Percentiles rank a stretch among this genome's conserved stretches.
Evolutionary conservation across 30 jellyfish, hydroid and myxozoan genomes (phyloP).

Genomic region (Cassiopea xamachana): DNA sequence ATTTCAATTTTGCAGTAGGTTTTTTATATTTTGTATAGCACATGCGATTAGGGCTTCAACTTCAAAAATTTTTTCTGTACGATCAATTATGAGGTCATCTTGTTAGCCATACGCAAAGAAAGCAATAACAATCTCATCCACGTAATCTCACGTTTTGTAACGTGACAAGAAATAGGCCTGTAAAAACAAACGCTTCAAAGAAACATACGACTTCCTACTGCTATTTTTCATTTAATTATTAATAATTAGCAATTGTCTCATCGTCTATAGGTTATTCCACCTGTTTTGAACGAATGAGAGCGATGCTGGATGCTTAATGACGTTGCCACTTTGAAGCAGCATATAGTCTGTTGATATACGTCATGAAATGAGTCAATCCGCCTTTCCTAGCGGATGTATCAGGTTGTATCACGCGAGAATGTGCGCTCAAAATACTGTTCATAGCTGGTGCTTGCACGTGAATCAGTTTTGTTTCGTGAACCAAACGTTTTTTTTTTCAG

Average conservation of each 20-base stretch:
- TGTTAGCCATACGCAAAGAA: neutral
- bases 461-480: neutral
- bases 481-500: no score
- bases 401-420: conserved; percentile 23
- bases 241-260: conserved; percentile 24
- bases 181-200: neutral
- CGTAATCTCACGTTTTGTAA: conserved; percentile 31
- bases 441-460: neutral
- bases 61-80: neutral
- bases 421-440: neutral
- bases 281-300: neutral
- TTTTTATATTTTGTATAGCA: no score
- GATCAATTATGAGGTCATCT: neutral
- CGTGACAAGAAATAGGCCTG: conserved; percentile 25
- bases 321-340: conserved; percentile 4
- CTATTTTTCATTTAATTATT: neutral
- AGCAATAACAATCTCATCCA: neutral
- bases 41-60: no score
- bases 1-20: no score
- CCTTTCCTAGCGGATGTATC: conserved; percentile 51
- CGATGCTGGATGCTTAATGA: neutral
- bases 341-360: neutral
- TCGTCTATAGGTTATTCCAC: conserved; percentile 15
- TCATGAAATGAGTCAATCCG: conserved; percentile 37
- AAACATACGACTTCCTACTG: neutral